These are phyloP conservation scores for Sinella curviseta DNA, from an alignment of 1,140 invertebrate species.

Conservation along the genomic window DNA sequence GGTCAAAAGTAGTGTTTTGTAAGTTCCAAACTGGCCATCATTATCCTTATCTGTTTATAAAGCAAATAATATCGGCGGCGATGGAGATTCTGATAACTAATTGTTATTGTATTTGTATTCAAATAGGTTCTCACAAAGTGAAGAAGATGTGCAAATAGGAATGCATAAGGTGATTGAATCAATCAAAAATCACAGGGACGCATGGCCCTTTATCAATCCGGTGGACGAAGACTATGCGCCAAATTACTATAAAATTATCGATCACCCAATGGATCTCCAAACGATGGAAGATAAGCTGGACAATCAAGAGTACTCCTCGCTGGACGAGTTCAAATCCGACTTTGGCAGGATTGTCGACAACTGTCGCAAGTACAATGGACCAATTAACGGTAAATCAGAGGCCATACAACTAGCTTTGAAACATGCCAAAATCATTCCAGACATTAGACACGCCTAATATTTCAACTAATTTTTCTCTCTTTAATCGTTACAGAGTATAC, in stretches of 20 bases:
- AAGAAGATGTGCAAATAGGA: conserved; percentile 79
- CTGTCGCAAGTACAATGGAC: conserved; percentile 86
- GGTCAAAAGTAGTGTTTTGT: conserved; percentile 52
- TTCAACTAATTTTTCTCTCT: background rate
- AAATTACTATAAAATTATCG: conserved; percentile 67
- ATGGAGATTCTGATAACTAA: background rate
- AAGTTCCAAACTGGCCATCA: conserved; percentile 40
- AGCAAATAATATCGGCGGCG: background rate
- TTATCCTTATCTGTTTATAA: background rate
- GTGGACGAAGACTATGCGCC: conserved; percentile 89
- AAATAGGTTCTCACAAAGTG: conserved; percentile 69
- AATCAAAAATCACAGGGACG: conserved; percentile 80
- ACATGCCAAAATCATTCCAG: background rate
- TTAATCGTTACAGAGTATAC: conserved; percentile 71
- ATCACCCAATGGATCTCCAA: conserved; percentile 79
- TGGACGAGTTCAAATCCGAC: conserved; percentile 79
- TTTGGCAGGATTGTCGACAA: conserved; percentile 89
- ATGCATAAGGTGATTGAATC: conserved; percentile 85
- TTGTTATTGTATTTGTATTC: background rate
- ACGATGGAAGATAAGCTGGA: conserved; percentile 86
- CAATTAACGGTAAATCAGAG: conserved; percentile 75
- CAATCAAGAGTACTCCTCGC: conserved; percentile 73
- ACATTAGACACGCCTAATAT: background rate
- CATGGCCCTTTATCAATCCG: conserved; percentile 88
- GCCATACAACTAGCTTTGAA: conserved; percentile 28